A percentile compares a stretch with the other conserved stretches of the same genome.
Conservation (phyloP, 2,797 vertebrate genomes). For the Sebastes cheni region DNA sequence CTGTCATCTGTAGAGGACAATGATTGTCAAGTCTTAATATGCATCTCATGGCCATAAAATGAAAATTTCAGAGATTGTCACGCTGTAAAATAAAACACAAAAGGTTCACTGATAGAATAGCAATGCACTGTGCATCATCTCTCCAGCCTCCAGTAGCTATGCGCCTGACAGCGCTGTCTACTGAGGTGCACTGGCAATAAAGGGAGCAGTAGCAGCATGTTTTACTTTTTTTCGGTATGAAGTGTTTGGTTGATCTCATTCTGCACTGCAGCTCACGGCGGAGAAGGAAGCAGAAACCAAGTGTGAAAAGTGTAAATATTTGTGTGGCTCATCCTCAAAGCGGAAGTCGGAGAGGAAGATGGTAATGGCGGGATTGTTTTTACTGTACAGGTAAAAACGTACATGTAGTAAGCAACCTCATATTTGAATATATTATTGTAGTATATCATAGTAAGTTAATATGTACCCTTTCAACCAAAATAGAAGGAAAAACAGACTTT, state of each 20-base stretch:
- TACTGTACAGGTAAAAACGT: not conserved
- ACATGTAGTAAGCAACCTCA: not conserved
- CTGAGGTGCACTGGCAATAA: not conserved
- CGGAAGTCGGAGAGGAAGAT: not conserved
- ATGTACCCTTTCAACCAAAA: not conserved
- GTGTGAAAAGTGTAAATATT: not conserved
- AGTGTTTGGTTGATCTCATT: constrained; percentile 21
- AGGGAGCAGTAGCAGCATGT: not conserved
- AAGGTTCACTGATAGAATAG: not conserved
- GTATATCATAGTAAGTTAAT: not conserved
- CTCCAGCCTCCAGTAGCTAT: not conserved
- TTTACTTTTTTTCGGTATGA: not conserved
- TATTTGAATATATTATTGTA: not conserved
- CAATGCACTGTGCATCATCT: not conserved
- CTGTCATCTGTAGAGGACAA: not conserved
- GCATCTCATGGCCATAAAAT: not conserved
- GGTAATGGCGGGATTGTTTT: not conserved
- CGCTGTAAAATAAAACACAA: not conserved
- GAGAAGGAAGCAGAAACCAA: not conserved
- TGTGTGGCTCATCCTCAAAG: not conserved
- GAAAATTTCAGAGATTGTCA: not conserved
- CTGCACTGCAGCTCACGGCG: constrained; percentile 2
- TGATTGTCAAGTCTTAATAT: not conserved
- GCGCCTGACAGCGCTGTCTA: not conserved
- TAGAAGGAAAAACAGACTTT: not conserved